These are phyloP conservation scores for Chromis chromis DNA, from an alignment of 2,797 vertebrate species.

Conservation along the genomic window DNA sequence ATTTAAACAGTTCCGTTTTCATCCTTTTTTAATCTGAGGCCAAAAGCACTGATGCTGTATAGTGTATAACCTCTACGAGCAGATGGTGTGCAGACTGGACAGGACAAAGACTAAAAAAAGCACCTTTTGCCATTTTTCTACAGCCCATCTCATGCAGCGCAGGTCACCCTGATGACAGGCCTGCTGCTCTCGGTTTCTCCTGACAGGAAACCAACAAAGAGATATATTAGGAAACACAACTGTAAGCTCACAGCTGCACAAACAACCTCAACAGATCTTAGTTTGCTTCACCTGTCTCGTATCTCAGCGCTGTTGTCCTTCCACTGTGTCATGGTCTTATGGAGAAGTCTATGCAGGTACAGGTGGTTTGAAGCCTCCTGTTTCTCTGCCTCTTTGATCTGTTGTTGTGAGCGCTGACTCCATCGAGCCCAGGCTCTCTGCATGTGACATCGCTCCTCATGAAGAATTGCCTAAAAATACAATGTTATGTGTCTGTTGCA, in stretches of 20 bases:
- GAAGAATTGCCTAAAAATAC: slow-evolving; percentile 85
- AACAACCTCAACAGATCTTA: not conserved
- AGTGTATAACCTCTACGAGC: not conserved
- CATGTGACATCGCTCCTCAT: slow-evolving; percentile 78
- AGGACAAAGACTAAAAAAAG: slow-evolving; percentile 1
- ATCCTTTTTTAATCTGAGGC: not conserved
- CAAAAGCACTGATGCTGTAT: not conserved
- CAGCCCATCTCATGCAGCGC: slow-evolving; percentile 75
- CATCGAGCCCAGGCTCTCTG: slow-evolving; percentile 84
- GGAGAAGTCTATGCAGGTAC: slow-evolving; percentile 71
- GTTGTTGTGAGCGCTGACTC: slow-evolving; percentile 65
- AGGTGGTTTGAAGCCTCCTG: slow-evolving; percentile 66
- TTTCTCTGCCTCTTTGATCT: slow-evolving; percentile 70
- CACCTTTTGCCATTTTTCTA: slow-evolving; percentile 90
- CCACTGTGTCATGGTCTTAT: slow-evolving; percentile 82
- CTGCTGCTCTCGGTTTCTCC: slow-evolving; percentile 78
- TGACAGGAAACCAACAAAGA: slow-evolving; percentile 57
- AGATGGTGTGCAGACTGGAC: not conserved
- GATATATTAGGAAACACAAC: not conserved
- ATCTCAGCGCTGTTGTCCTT: slow-evolving; percentile 74
- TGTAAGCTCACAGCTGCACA: not conserved
- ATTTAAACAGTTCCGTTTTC: not conserved
- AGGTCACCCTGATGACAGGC: slow-evolving; percentile 76
- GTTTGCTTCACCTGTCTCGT: slow-evolving; percentile 62
- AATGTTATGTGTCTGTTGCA: not conserved